Base-by-base conservation (phyloP, 2,113 vertebrate species). In the Rhipidura dahli region DNA sequence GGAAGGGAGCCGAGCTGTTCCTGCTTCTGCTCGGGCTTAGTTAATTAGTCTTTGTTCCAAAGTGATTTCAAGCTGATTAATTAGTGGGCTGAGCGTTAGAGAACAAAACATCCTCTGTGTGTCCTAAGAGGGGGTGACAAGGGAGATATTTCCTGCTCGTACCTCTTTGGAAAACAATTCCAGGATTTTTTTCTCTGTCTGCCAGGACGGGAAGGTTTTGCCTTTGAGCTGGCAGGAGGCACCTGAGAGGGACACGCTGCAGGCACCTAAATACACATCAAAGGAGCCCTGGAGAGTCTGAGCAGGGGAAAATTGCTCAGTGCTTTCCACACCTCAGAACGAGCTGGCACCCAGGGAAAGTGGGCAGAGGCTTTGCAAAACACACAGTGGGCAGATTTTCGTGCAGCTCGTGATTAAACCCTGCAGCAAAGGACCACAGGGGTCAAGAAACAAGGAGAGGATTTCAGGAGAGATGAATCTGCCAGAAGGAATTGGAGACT, bases 251-350 rank as follows among this genome's bases (percentile, higher is more conserved):
- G 30, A 28, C 13, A 6, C 1, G 1, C 50, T 59, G 7, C 33
- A 73, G 56, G 30, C 30, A 33, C 24, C 84, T 45, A 31, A 85
- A 73, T 18, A 13, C 1, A 9, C 50, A 18, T n/a, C 37, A 12
- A 8, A 8, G 40, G 61, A 51, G 26, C 37, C 21, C 44, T 50
- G 65, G 16, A 35, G 60, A 19, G 19, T 28, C 5, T 13, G 30
- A 86, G 35, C 45, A 28, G 40, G 33, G 45, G 11, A 27, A 39
- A 54, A n/a, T 18, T 50, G 7, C 35, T 73, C 84, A 15, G 54
- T 35, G 59, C 12, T 78, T 69, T 75, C 54, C 56, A 12, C 6
- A 0, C 20, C 1, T 11, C 26, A 40, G 44, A 40, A 63, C 0
- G 0, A 66, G 15, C 35, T 71, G 57, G 33, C 20, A 15, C 30